These are phyloP conservation scores for Amphipyra berbera DNA, from an alignment of 2,888 invertebrate genomes.

Conservation along the genomic window DNA sequence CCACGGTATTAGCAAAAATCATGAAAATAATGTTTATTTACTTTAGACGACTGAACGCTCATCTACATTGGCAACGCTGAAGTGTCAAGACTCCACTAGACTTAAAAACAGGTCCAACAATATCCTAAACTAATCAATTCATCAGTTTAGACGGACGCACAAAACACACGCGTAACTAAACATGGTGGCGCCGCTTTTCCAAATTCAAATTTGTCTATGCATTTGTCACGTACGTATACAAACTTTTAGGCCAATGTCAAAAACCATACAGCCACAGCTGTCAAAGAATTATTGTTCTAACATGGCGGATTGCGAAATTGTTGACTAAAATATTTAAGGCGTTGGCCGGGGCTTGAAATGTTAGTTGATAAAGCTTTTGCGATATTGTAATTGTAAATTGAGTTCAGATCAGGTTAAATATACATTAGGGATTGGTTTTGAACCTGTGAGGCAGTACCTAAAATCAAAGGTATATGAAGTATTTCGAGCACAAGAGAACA, in stretches of 20 bases:
- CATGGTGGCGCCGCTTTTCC: constrained; percentile 14
- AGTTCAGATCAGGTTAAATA: constrained; percentile 13
- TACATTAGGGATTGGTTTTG: constrained; percentile 15
- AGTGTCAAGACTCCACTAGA: not conserved
- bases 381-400: constrained; percentile 41
- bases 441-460: constrained; percentile 8
- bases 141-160: not conserved
- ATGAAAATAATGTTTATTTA: too few species aligned
- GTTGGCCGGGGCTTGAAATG: constrained; percentile 35
- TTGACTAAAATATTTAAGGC: constrained; percentile 33
- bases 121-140: not conserved
- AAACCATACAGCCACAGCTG: constrained; percentile 19
- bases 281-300: constrained; percentile 33
- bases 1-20: too few species aligned
- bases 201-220: constrained; percentile 28
- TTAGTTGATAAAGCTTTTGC: constrained; percentile 24
- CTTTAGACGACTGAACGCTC: too few species aligned
- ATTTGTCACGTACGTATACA: constrained; percentile 29
- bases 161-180: not conserved
- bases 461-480: not conserved
- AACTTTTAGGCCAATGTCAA: constrained; percentile 51
- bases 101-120: not conserved
- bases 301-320: constrained; percentile 44
- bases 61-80: not conserved
- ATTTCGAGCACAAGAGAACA: too few species aligned